Evolutionary conservation across 2,113 vertebrate genomes (phyloP), one percentile per base, ranked within the genome.

Genomic region (Macrotus californicus): DNA sequence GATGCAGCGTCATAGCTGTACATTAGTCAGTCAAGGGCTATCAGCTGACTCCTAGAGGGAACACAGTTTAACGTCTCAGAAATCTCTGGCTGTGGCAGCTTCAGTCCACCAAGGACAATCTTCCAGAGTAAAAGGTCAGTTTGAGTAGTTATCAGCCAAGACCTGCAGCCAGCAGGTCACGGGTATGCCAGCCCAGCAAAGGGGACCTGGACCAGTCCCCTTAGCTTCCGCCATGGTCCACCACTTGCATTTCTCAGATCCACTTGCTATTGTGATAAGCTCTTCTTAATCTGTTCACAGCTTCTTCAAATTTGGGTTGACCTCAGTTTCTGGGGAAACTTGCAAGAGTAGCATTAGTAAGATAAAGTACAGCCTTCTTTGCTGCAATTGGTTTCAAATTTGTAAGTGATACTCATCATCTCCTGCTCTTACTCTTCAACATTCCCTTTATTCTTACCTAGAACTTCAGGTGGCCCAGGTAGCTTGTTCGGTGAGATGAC

Each of bases 401-500:
- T 87, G 13, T 43, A 84, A 94, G 56, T 75, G 46, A 73, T 50
- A 94, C 4, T 77, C 46, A 81, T 69, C 43, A 67, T 73, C 16
- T 86, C 43, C 52, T 79, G 85, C 41, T 54, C 46, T 54, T 52
- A 24, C 18, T 29, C 52, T 61, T 92, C 36, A 76, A 56, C 31
- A 85, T 85, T 91, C 36, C 11, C 39, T 12, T 56, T 46, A 85
- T 22, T 72, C n/a, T 84, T 54, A 48, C 24, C 66, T 41, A 82
- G 56, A 72, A 48, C n/a, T 85, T 61, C 66, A 88, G 34, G 46
- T 48, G 39, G 39, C 59, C 31, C 75, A 22, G 14, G 86, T 85
- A 52, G 43, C 52, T 85, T 88, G 34, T 87, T 93, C 87, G 34
- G n/a, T 41, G 41, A 82, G 41, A 54, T 69, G 50, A 87, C 82